Conservation (phyloP, 2,797 vertebrate genomes). For the Pristis pectinata region DNA sequence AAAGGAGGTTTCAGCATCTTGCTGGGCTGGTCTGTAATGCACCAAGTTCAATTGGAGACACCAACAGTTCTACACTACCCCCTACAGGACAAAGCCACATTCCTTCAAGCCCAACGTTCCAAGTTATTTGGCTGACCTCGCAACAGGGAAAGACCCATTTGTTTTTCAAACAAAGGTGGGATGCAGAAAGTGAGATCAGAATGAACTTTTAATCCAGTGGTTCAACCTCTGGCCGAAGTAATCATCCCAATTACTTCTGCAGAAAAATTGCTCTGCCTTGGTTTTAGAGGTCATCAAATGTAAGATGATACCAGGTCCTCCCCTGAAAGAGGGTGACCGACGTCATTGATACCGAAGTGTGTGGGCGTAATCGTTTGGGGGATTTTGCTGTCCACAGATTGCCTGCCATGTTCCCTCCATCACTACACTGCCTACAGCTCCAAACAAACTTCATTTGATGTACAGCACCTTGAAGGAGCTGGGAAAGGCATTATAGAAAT, state of each 20-base stretch:
- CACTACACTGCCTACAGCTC: not conserved
- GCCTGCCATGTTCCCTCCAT: not conserved
- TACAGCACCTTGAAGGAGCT: not conserved
- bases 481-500: not conserved
- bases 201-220: not conserved
- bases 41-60: not conserved
- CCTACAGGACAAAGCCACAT: constrained; percentile 1
- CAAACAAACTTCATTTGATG: not conserved
- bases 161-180: not conserved
- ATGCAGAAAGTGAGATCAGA: not conserved
- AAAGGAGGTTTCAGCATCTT: not conserved
- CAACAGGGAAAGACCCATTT: not conserved
- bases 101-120: not conserved
- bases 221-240: not conserved
- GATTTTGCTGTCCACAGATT: not conserved
- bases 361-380: not conserved
- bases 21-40: not conserved
- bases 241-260: not conserved
- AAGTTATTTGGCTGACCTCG: no score
- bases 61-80: constrained; percentile 7
- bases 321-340: not conserved
- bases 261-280: not conserved
- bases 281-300: not conserved
- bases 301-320: not conserved
- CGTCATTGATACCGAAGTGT: not conserved